Evolutionary conservation across 2,113 vertebrate species (phyloP).

Genomic region (zebrafish (Danio rerio)): GRCz12tu NC_133184.1:27322001-27322500

Average conservation of each 20-base stretch:
- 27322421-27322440: neutral
- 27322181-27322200: slow-evolving; percentile 10
- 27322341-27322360: slow-evolving; percentile 34
- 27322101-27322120: neutral
- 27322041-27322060: slow-evolving; percentile 5
- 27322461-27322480: slow-evolving; percentile 30
- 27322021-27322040: neutral
- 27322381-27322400: neutral
- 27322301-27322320: neutral
- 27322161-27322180: slow-evolving; percentile 6
- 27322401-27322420: neutral
- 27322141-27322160: neutral
- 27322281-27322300: neutral
- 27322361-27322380: slow-evolving; percentile 19
- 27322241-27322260: slow-evolving; percentile 4
- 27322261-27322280: neutral
- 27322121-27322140: neutral
- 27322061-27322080: slow-evolving; percentile 21
- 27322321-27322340: slow-evolving; percentile 11
- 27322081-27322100: slow-evolving; percentile 13
- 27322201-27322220: slow-evolving; percentile 13
- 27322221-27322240: slow-evolving; percentile 27
- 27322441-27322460: slow-evolving; percentile 11
- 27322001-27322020: slow-evolving; percentile 1
- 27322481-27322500: slow-evolving; percentile 42